These are phyloP conservation scores for Deroplatys truncata DNA, from an alignment of 2,888 invertebrate species.

Conservation along the genomic window DNA sequence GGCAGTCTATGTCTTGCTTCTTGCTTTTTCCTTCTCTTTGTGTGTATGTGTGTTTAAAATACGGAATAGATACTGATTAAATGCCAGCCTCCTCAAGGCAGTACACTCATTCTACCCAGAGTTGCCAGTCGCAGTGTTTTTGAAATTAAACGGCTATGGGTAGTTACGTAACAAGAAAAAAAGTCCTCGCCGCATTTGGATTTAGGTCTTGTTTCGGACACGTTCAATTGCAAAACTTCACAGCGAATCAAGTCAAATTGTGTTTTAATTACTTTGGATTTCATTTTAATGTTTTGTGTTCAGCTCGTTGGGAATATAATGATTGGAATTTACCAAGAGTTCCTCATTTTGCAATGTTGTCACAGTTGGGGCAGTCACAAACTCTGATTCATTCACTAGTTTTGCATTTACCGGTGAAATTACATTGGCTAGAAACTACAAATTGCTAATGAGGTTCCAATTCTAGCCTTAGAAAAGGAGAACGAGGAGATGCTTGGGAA, in stretches of 20 bases:
- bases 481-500: too few species aligned
- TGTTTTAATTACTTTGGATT: background rate
- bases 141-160: background rate
- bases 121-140: conserved; percentile 1
- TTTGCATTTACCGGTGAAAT: background rate
- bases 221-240: background rate
- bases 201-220: background rate
- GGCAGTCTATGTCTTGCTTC: conserved; percentile 1
- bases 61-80: conserved; percentile 15
- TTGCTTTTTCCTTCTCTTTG: background rate
- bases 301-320: background rate
- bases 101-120: background rate
- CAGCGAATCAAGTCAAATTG: background rate
- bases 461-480: too few species aligned
- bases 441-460: background rate
- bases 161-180: background rate
- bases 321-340: background rate
- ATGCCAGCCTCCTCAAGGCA: background rate
- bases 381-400: background rate
- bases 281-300: background rate
- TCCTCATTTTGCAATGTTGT: background rate
- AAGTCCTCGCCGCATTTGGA: background rate
- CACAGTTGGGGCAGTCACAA: background rate
- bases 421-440: background rate
- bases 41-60: background rate